A percentile compares a stretch with the other conserved stretches of the same genome.
Conservation (phyloP, 2,888 invertebrate species). For the Dasypolia templi region DNA sequence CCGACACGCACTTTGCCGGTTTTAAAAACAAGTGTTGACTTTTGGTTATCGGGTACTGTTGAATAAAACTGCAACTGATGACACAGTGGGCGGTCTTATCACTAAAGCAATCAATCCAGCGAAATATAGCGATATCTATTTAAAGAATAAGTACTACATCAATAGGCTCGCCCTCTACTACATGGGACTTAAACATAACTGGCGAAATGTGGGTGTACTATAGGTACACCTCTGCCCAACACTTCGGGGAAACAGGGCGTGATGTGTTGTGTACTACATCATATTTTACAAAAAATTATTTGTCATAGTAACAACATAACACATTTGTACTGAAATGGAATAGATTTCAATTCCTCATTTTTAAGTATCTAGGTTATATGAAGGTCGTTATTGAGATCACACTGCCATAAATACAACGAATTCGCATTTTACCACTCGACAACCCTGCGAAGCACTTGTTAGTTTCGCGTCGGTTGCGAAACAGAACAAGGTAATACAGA, state of each 20-base stretch:
- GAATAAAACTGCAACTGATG: not conserved
- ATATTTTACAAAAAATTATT: not conserved
- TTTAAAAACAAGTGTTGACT: too few relatives aligned
- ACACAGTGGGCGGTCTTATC: too few relatives aligned
- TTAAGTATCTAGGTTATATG: conserved; percentile 7
- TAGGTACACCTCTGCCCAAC: too few relatives aligned
- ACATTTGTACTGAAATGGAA: not conserved
- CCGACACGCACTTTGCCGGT: too few relatives aligned
- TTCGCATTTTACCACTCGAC: conserved; percentile 36
- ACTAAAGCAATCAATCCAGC: too few relatives aligned
- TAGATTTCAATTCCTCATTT: not conserved
- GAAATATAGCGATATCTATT: too few relatives aligned
- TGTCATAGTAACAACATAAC: not conserved
- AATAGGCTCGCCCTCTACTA: too few relatives aligned
- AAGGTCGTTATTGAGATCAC: conserved; percentile 21
- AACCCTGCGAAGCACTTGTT: conserved; percentile 50
- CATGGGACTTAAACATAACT: too few relatives aligned
- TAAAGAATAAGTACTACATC: not conserved
- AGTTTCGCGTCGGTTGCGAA: conserved; percentile 37
- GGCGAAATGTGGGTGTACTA: too few relatives aligned
- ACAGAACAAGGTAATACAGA: conserved; percentile 26
- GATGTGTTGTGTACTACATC: too few relatives aligned
- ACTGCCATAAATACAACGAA: conserved; percentile 36
- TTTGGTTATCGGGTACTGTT: not conserved
- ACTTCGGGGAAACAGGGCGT: too few relatives aligned